Percentiles rank a stretch among this genome's conserved stretches.
Evolutionary conservation across 92 coral and sea anemone species (phyloP).

Genomic region (Heteractis magnifica): DNA sequence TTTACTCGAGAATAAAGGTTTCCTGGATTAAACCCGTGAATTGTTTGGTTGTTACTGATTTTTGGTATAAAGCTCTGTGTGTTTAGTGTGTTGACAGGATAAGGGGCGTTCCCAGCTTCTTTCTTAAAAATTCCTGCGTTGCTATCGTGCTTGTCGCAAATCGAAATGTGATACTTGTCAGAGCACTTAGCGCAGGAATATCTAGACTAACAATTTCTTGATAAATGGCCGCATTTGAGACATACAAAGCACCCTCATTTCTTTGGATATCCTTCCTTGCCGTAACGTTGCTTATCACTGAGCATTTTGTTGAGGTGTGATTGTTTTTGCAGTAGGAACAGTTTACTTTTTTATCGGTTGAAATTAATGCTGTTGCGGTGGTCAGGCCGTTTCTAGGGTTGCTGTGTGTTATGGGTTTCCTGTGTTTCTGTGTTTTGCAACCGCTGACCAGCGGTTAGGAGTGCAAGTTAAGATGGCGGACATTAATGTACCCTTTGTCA

Average conservation of each 20-base stretch:
- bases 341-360: neutral
- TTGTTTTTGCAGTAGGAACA: neutral
- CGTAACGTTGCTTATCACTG: neutral
- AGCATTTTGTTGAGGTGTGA: neutral
- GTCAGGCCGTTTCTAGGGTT: neutral
- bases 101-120: constrained; percentile 16
- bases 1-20: too few relatives aligned
- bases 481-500: too few relatives aligned
- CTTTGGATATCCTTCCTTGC: neutral
- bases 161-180: constrained; percentile 34
- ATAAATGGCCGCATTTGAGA: too few relatives aligned
- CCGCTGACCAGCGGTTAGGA: too few relatives aligned
- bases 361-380: neutral
- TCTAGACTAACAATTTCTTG: neutral
- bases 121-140: constrained; percentile 26
- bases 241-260: neutral
- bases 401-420: too few relatives aligned
- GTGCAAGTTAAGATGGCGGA: neutral
- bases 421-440: too few relatives aligned
- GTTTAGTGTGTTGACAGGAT: neutral
- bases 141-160: neutral
- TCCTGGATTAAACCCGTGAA: too few relatives aligned
- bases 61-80: neutral
- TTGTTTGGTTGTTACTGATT: too few relatives aligned
- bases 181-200: constrained; percentile 28